Evolutionary conservation across 2,797 vertebrate species (phyloP).

Genomic region (Cottoperca gobio): DNA sequence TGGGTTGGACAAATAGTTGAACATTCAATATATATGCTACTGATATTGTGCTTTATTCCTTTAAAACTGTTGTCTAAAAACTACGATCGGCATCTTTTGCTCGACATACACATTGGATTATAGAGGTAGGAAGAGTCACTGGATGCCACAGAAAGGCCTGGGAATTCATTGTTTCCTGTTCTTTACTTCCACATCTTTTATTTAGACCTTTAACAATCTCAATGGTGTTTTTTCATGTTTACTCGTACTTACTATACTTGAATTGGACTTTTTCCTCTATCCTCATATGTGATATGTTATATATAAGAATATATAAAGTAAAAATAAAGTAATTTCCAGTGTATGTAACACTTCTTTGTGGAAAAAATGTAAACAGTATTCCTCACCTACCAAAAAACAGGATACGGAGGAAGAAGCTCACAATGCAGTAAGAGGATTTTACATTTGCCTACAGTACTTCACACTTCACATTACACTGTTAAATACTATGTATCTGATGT

Average conservation of each 20-base stretch:
- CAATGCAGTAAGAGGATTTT: background rate
- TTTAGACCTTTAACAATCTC: background rate
- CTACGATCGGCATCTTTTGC: background rate
- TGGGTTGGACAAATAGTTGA: background rate
- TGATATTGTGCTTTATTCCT: background rate
- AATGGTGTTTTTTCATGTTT: background rate
- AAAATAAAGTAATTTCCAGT: background rate
- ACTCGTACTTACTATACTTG: background rate
- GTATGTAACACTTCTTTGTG: background rate
- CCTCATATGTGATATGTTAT: background rate
- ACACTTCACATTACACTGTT: background rate
- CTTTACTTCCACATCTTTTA: background rate
- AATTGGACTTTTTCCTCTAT: background rate
- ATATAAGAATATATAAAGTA: background rate
- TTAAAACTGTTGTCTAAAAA: background rate
- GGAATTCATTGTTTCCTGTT: conserved; percentile 1
- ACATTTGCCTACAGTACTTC: background rate
- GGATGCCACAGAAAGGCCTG: background rate
- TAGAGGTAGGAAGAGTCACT: background rate
- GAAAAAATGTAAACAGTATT: background rate
- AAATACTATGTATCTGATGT: background rate
- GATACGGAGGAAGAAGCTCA: background rate
- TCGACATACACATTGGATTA: background rate
- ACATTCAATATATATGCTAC: background rate
- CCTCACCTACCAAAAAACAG: background rate